Percentiles rank a stretch among this genome's conserved stretches.
phyloP scores from a whole-genome alignment of 92 coral and sea anemone species.

The Heliopora coerulea region DNA sequence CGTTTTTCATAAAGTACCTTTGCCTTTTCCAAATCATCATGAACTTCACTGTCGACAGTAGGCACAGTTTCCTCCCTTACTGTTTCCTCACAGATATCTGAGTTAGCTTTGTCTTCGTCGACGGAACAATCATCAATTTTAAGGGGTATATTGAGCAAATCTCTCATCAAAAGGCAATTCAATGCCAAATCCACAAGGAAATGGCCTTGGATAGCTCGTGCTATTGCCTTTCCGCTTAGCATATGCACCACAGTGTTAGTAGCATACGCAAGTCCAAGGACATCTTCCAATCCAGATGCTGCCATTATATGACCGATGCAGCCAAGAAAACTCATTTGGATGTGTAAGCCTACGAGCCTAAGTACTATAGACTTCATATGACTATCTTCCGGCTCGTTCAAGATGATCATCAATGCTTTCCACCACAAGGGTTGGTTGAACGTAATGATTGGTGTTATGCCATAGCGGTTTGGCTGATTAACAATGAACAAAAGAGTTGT shows the following conservation, averaged over 20 bases:
- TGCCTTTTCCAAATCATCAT: no score
- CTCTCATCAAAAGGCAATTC: no score
- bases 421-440: constrained; percentile 9
- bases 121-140: no score
- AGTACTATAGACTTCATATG: not conserved
- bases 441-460: constrained; percentile 32
- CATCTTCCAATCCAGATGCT: constrained; percentile 4
- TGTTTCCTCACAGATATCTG: no score
- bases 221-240: constrained; percentile 32
- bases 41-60: no score
- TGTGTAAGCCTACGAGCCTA: constrained; percentile 5
- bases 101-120: no score
- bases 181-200: no score
- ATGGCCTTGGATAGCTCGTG: no score
- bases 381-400: no score
- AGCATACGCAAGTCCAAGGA: not conserved
- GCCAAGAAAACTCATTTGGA: not conserved
- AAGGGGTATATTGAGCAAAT: no score
- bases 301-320: no score
- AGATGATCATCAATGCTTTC: constrained; percentile 36
- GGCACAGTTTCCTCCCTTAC: no score
- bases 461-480: constrained; percentile 3
- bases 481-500: not conserved
- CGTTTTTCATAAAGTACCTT: constrained; percentile 24
- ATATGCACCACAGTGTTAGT: not conserved